Conservation (phyloP, 2,888 invertebrate genomes). For the Cremastinae sp. region DNA sequence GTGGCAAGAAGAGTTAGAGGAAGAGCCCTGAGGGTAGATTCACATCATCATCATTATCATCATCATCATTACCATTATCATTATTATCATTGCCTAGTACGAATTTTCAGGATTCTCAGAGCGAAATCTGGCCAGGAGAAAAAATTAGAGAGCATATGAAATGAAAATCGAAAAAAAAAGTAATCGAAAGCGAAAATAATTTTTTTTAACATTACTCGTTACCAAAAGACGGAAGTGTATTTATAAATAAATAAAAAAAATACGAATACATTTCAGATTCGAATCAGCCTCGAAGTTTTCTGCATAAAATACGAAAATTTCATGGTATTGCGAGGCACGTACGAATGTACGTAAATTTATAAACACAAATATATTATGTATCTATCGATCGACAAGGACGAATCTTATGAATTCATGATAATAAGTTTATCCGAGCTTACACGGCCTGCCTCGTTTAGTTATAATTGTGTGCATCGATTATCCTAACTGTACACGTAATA, state of each 20-base stretch:
- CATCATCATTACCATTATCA: neutral
- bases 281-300: neutral
- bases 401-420: slow-evolving; percentile 55
- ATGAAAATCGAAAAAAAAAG: slow-evolving; percentile 27
- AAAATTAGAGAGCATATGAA: slow-evolving; percentile 15
- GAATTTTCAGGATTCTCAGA: slow-evolving; percentile 37
- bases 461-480: slow-evolving; percentile 57
- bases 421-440: slow-evolving; percentile 48
- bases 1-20: slow-evolving; percentile 40
- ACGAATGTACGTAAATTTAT: slow-evolving; percentile 14
- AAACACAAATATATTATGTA: slow-evolving; percentile 7
- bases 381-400: slow-evolving; percentile 55
- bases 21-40: slow-evolving; percentile 34
- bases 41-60: slow-evolving; percentile 1
- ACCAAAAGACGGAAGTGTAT: neutral
- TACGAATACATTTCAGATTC: neutral
- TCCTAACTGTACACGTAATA: slow-evolving; percentile 56
- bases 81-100: neutral
- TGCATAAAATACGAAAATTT: slow-evolving; percentile 13
- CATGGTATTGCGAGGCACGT: neutral
- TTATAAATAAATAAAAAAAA: slow-evolving; percentile 11
- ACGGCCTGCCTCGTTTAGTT: slow-evolving; percentile 21
- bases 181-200: neutral
- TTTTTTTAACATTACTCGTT: neutral
- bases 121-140: neutral